Base-by-base conservation (phyloP, 2,113 vertebrate genomes). In the Uropsilus gracilis region DNA sequence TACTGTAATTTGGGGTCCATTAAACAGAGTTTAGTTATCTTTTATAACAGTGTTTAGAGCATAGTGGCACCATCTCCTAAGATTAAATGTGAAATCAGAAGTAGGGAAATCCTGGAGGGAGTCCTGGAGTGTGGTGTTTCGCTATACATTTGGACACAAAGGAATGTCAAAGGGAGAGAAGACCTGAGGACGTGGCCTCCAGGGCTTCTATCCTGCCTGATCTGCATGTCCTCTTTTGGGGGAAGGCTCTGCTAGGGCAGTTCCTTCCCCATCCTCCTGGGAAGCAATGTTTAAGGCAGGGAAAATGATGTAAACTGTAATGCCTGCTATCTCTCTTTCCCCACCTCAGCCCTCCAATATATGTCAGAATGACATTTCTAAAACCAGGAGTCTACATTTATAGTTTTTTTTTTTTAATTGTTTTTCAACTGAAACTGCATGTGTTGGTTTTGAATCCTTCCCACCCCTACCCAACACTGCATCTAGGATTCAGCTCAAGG, bases 301-400 rank as follows among this genome's bases (percentile, higher is more conserved):
- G 26, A 28, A 61, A 68, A 44, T 8, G 42, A 44, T 8, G 42
- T 20, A 30, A 89, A 18, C 28, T 75, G 30, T 46, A 28, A 0
- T 0, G 1, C 55, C 48, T 64, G 42, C 57, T 44, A 2, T 2
- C 0, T 20, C 39, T 6, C 24, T 12, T 30, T 61, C 59, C 34
- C 4, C 0, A 22, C 11, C 16, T 12, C 0, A 34, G 7, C 2
- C 20, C 1, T 1, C 3, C n/a, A 3, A 0, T 9, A 18, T 28
- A 16, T n/a, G n/a, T 71, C 76, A 42, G 26, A n/a, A 24, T 55
- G 63, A 24, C 24, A 28, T 64, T 59, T 85, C 50, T 88, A 50
- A 90, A 91, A 32, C 72, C 44, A 81, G 59, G 37, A 44, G 7
- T 68, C 82, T 72, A 0, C 61, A 34, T 76, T 89, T 86, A 42